Evolutionary conservation across 2,797 vertebrate species (phyloP).

Genomic region (Anabacerthia variegaticeps): DNA sequence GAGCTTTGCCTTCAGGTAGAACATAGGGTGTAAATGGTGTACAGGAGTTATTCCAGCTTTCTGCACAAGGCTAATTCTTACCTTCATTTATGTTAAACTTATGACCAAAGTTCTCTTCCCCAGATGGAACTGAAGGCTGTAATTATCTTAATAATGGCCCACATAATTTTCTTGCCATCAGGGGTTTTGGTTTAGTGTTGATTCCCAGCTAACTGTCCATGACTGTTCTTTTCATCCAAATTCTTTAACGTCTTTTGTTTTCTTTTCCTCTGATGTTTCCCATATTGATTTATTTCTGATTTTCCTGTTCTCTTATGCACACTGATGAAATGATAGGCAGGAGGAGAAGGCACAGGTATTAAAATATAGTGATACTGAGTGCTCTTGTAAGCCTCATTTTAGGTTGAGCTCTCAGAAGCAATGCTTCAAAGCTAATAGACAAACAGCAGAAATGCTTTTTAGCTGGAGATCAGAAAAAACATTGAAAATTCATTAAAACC

Average conservation of each 20-base stretch:
- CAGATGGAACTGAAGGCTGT: neutral
- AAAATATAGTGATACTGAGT: neutral
- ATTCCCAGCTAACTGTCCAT: neutral
- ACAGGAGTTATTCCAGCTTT: neutral
- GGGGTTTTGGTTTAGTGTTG: neutral
- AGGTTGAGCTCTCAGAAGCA: neutral
- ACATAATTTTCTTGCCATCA: neutral
- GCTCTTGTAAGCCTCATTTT: neutral
- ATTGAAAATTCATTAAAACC: constrained; percentile 35
- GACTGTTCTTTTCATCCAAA: neutral
- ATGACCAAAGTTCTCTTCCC: neutral
- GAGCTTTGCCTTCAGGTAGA: neutral
- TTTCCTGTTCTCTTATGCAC: neutral
- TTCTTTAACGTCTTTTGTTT: neutral
- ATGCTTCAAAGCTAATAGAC: constrained; percentile 7
- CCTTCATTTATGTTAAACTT: neutral
- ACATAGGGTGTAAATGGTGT: neutral
- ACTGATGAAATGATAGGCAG: neutral
- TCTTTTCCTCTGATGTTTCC: neutral
- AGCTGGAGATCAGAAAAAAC: constrained; percentile 34
- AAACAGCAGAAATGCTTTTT: constrained; percentile 33
- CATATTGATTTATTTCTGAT: neutral
- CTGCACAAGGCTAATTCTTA: neutral
- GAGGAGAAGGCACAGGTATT: neutral
- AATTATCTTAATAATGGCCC: neutral